Evolutionary conservation across 2,113 vertebrate genomes (phyloP).

Genomic region (Forbesichthys papilliferus): DNA sequence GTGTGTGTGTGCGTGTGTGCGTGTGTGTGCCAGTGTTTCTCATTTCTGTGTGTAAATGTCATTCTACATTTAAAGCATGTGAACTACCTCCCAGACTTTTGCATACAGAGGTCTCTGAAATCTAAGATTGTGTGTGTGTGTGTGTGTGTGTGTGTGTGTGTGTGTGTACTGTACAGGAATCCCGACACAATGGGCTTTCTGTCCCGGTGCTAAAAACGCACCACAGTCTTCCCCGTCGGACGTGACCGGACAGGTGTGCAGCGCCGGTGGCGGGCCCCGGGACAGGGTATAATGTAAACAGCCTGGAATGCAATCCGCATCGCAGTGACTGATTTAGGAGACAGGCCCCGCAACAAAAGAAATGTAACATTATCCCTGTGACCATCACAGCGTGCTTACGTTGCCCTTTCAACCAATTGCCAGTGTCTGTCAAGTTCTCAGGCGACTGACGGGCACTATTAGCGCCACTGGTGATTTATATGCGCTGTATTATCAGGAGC

Average conservation of each 20-base stretch:
- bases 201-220: conserved; percentile 54
- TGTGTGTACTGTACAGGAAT: conserved; percentile 19
- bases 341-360: conserved; percentile 56
- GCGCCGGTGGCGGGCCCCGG: conserved; percentile 51
- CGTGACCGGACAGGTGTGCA: conserved; percentile 73
- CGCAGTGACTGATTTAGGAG: conserved; percentile 62
- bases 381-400: conserved; percentile 53
- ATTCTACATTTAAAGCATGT: conserved; percentile 20
- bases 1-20: conserved; percentile 9
- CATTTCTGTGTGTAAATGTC: background rate
- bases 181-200: conserved; percentile 55
- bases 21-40: conserved; percentile 11
- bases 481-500: conserved; percentile 1
- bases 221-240: conserved; percentile 50
- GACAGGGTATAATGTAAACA: conserved; percentile 66
- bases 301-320: conserved; percentile 67
- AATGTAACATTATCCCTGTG: conserved; percentile 64
- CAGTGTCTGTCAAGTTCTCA: conserved; percentile 65
- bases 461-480: conserved; percentile 45
- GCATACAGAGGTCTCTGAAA: no score
- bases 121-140: background rate
- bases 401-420: conserved; percentile 61
- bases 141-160: conserved; percentile 36
- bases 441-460: conserved; percentile 47
- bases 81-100: conserved; percentile 41